A percentile compares a stretch with the other conserved stretches of the same genome.
These are phyloP conservation scores for Oikopleura albicans DNA, from an alignment of 23 tunicate species.

Conservation along the genomic window DNA sequence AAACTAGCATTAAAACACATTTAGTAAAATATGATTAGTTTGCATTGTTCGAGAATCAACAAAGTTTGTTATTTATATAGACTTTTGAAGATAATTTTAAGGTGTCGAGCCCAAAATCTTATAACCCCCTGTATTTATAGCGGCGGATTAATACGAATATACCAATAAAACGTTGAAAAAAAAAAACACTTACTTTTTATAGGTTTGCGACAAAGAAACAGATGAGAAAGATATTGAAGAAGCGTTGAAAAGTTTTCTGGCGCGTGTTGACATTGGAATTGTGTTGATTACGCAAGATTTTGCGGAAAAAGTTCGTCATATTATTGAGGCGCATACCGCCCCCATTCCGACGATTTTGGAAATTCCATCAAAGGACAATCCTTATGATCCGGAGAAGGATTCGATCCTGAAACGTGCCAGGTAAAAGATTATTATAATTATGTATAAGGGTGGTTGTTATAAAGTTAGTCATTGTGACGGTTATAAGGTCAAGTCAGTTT, in stretches of 20 bases:
- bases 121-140: no score
- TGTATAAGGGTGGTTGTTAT: no score
- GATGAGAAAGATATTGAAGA: neutral
- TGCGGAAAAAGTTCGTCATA: conserved; percentile 71
- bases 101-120: no score
- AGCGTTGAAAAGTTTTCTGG: conserved; percentile 30
- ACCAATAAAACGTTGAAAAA: no score
- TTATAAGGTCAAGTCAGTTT: no score
- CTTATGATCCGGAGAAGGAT: conserved; percentile 76
- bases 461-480: no score
- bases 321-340: conserved; percentile 64
- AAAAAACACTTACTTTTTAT: neutral
- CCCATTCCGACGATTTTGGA: conserved; percentile 88
- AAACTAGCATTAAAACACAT: no score
- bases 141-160: no score
- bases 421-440: neutral
- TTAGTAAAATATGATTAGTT: no score
- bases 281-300: conserved; percentile 68
- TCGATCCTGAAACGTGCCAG: neutral
- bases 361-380: conserved; percentile 98
- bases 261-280: conserved; percentile 65
- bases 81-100: no score
- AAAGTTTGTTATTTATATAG: no score
- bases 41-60: no score
- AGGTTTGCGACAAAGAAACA: conserved; percentile 2